phyloP scores from a whole-genome alignment of 2,888 invertebrate genomes.

The Sarcophaga rosellei region DNA sequence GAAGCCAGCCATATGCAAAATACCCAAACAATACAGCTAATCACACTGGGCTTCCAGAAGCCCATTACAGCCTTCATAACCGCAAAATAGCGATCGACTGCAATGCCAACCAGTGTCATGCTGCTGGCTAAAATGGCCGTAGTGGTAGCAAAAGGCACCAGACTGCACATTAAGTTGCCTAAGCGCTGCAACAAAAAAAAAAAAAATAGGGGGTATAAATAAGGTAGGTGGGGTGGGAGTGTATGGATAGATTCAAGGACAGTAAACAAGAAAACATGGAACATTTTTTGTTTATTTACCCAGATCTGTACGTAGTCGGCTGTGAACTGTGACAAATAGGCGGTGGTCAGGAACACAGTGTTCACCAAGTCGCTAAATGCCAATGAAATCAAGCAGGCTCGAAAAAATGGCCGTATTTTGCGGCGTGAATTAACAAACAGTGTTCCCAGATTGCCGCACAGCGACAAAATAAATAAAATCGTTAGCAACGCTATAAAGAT shows the following conservation, averaged over 20 bases:
- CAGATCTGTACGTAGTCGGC: slow-evolving; percentile 75
- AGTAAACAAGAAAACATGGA: not conserved
- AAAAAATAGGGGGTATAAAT: not conserved
- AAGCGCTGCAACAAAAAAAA: slow-evolving; percentile 80
- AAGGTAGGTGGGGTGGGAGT: too few species aligned
- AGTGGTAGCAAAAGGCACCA: slow-evolving; percentile 82
- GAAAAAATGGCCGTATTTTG: slow-evolving; percentile 82
- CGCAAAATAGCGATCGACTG: slow-evolving; percentile 83
- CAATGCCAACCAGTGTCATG: slow-evolving; percentile 82
- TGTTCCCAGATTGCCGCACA: slow-evolving; percentile 74
- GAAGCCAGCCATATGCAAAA: slow-evolving; percentile 80
- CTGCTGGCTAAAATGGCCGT: slow-evolving; percentile 83
- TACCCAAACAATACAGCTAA: slow-evolving; percentile 77
- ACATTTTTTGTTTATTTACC: slow-evolving; percentile 71
- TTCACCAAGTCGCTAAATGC: slow-evolving; percentile 82
- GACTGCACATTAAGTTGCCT: slow-evolving; percentile 82
- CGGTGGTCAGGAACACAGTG: slow-evolving; percentile 72
- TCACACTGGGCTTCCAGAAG: slow-evolving; percentile 81
- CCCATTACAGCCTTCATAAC: slow-evolving; percentile 81
- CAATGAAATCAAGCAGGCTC: slow-evolving; percentile 82
- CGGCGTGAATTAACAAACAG: slow-evolving; percentile 77
- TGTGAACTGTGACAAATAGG: slow-evolving; percentile 76
- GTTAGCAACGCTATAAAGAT: slow-evolving; percentile 70
- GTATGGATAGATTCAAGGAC: not conserved
- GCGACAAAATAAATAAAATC: slow-evolving; percentile 70